Base-by-base conservation (phyloP, 2,113 vertebrate genomes). In the Oceanodroma tethys region DNA sequence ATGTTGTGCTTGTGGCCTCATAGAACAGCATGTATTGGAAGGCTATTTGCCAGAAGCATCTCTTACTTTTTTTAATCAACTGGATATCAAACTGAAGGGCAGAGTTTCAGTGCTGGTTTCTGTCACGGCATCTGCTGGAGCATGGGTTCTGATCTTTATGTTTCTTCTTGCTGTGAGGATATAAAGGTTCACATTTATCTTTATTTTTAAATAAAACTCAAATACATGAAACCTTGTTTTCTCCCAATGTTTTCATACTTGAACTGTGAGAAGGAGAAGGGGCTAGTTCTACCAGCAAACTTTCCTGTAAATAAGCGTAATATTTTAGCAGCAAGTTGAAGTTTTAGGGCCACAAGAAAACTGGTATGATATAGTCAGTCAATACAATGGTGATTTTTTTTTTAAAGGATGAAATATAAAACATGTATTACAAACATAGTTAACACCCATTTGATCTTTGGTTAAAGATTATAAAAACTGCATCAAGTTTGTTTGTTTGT, bases 331-430 rank as follows among this genome's bases (percentile, higher is more conserved):
- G 8, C 8, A 65, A 68, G 20, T 72, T 55, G 8, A 83, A 81
- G 34, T 83, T 86, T 88, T 66, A 82, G 20, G 10, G 14, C 25
- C 17, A n/a, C 42, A 58, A 32, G 16, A 10, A 66, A 59, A 55
- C 8, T 34, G 16, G 17, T 79, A 63, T 6, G 6, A 7, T 88
- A 38, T 16, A 48, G 34, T 52, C 36, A 56, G 26, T 43, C 56
- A 79, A 65, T 76, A 56, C 1, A 65, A 32, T 42, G 0, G 1
- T 38, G 4, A 22, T 2, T 4, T 36, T 19, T 40, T 67, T 53
- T 85, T 21, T 1, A 19, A 62, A 81, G 4, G 5, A 29, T 81
- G 43, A 55, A 45, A 14, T 74, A 30, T 22, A 62, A 81, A 94
- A 6, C 29, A 40, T 17, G 11, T 38, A 20, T 78, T 78, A 43